Evolutionary conservation across 2,888 invertebrate species (phyloP), one percentile per base, ranked within the genome.

Genomic region (Aspidiotus rigidus): DNA sequence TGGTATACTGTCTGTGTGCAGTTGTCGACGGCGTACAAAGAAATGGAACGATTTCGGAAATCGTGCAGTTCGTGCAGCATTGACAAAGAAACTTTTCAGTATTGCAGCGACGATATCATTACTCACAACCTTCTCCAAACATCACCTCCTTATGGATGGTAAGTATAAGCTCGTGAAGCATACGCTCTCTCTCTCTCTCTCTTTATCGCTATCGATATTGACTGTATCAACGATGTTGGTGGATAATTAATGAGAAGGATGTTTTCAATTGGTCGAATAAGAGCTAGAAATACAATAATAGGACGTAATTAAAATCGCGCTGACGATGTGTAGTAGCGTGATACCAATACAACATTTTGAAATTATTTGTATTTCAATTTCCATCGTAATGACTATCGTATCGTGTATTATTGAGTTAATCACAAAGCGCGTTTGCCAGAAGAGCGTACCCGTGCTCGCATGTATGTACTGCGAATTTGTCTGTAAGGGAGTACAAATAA

Each of bases 21-120:
- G 69, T 56, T 69, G 55, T 57, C 69, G 13, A 54, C 63, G 15
- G 69, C 62, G n/a, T 69, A 69, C 57, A 63, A 62, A 56, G 57
- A 54, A 40, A 69, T 69, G 69, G 69, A 69, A 69, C 41, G 39
- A 28, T 69, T 69, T 40, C 55, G 69, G 15, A 69, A 69, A 69
- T 69, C 57, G 7, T 49, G 60, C 49, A 69, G 62, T 40, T 28
- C 28, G 28, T 54, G 62, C 39, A 69, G 62, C 53, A 62, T 69
- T 15, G 69, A 69, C 49, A 69, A 63, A 63, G 69, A 69, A 57
- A 69, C 69, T 28, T 63, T 62, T 57, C 69, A 69, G 44, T 69
- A 54, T 56, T 69, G 69, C 63, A 69, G 69, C 56, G 69, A 69
- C 55, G 69, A 69, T 7, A 69, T 69, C 39, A 69, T 69, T 39